Percentiles rank a stretch among this genome's conserved stretches.
These are phyloP conservation scores for Myioborus melanocephalus DNA, from an alignment of 2,797 vertebrate genomes.

Conservation along the genomic window DNA sequence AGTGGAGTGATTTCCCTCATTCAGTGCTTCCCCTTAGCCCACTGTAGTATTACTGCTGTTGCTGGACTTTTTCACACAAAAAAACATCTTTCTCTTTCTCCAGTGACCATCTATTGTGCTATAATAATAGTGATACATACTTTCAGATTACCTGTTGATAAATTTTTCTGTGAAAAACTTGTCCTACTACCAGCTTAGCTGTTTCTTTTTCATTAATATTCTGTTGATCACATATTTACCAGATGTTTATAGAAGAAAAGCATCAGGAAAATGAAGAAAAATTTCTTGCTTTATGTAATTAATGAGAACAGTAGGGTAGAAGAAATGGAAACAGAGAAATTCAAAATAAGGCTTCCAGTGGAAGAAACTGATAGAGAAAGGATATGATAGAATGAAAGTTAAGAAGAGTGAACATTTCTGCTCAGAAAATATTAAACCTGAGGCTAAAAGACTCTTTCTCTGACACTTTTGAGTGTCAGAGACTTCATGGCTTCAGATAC, in stretches of 20 bases:
- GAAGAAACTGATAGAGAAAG: neutral
- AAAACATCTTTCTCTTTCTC: neutral
- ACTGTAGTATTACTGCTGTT: neutral
- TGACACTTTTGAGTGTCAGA: neutral
- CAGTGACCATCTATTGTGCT: neutral
- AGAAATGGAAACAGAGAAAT: neutral
- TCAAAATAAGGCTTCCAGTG: neutral
- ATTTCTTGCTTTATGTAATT: neutral
- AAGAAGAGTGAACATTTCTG: neutral
- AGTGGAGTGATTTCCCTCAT: neutral
- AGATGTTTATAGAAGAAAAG: neutral
- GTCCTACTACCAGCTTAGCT: neutral
- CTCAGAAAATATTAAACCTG: neutral
- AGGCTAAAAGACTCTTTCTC: neutral
- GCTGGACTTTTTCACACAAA: neutral
- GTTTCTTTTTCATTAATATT: neutral
- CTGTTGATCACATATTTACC: neutral
- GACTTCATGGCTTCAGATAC: neutral
- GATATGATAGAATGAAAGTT: neutral
- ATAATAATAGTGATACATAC: neutral
- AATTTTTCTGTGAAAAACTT: neutral
- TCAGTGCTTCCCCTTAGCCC: neutral
- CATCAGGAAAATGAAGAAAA: neutral
- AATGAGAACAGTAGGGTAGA: neutral
- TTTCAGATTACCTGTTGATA: neutral